Evolutionary conservation across 2,797 vertebrate species (phyloP).

Genomic region (Leuciscus waleckii): DNA sequence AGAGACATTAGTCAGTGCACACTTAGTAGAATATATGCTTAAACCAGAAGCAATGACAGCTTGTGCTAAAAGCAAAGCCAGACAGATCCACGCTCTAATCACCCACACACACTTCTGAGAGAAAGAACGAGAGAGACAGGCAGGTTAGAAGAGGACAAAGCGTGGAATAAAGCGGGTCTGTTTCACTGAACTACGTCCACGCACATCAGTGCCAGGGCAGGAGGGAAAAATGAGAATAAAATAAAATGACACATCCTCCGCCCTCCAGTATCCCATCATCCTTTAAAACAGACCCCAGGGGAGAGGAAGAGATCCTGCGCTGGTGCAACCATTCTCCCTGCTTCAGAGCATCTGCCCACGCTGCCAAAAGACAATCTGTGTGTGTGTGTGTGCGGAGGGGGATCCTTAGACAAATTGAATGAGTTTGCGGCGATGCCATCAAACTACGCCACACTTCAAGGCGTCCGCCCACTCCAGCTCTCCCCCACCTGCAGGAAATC

Average conservation of each 20-base stretch:
- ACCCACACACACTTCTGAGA: constrained; percentile 37
- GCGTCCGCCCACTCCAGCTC: constrained; percentile 47
- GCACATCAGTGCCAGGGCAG: constrained; percentile 23
- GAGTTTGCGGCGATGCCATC: constrained; percentile 26
- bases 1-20: constrained; percentile 24
- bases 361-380: constrained; percentile 39
- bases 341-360: constrained; percentile 54
- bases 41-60: constrained; percentile 35
- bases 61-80: constrained; percentile 35
- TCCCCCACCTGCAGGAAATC: constrained; percentile 40
- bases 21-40: constrained; percentile 24
- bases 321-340: constrained; percentile 39
- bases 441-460: constrained; percentile 49
- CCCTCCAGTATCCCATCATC: constrained; percentile 47
- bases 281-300: constrained; percentile 46
- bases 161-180: constrained; percentile 1
- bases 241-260: constrained; percentile 40
- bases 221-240: constrained; percentile 39
- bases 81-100: constrained; percentile 20
- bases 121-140: constrained; percentile 14
- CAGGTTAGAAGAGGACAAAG: constrained; percentile 37
- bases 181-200: constrained; percentile 43
- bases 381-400: constrained; percentile 18
- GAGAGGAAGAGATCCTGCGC: constrained; percentile 6
- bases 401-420: constrained; percentile 46